Conservation (phyloP, 2,888 invertebrate genomes). For the Eupsilia transversa region DNA sequence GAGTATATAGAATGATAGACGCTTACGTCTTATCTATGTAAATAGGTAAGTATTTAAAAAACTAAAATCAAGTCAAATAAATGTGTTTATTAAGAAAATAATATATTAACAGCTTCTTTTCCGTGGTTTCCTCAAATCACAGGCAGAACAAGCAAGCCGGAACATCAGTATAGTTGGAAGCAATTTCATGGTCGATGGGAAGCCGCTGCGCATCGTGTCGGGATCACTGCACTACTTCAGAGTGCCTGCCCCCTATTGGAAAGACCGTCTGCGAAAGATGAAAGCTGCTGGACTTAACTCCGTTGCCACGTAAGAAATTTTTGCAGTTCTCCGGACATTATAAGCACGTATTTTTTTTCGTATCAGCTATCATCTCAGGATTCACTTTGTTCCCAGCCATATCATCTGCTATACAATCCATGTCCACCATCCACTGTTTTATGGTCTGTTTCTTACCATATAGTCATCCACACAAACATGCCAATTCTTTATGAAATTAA, state of each 20-base stretch:
- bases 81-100: not conserved
- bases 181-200: slow-evolving; percentile 92
- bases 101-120: slow-evolving; percentile 2
- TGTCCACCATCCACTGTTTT: not conserved
- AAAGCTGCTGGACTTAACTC: slow-evolving; percentile 96
- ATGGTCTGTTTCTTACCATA: too few relatives aligned
- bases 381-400: too few relatives aligned
- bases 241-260: slow-evolving; percentile 94
- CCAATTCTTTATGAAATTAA: too few relatives aligned
- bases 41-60: too few relatives aligned
- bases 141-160: slow-evolving; percentile 55
- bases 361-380: too few relatives aligned
- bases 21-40: too few relatives aligned
- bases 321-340: not conserved
- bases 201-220: slow-evolving; percentile 93
- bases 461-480: too few relatives aligned
- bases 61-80: not conserved
- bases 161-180: slow-evolving; percentile 82
- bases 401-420: not conserved
- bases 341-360: not conserved
- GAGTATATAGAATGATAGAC: too few relatives aligned
- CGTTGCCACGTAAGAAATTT: slow-evolving; percentile 92
- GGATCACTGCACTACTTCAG: slow-evolving; percentile 97
- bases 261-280: slow-evolving; percentile 93
- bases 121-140: not conserved